A percentile compares a stretch with the other conserved stretches of the same genome.
Conservation (phyloP, 2,797 vertebrate species). For the Parauchenoglanis punctatus region DNA sequence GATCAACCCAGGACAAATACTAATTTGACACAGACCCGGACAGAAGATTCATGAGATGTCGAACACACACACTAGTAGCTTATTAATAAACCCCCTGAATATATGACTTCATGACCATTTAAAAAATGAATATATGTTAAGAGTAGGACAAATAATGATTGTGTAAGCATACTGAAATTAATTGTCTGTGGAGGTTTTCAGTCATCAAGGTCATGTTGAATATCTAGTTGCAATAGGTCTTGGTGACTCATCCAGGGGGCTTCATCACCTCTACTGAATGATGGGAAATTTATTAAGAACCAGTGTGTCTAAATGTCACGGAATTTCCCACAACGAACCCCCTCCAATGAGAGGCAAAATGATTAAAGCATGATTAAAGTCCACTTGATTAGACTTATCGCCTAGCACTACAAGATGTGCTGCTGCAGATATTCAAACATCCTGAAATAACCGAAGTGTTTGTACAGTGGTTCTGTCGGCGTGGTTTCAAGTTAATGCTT, state of each 20-base stretch:
- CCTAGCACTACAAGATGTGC: neutral
- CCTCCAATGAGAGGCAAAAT: neutral
- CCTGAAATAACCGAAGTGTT: neutral
- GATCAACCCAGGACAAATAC: neutral
- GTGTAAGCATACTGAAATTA: neutral
- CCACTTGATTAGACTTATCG: neutral
- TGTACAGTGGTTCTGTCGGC: neutral
- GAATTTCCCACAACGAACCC: constrained; percentile 16
- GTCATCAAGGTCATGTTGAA: constrained; percentile 16
- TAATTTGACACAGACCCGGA: neutral
- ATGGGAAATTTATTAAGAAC: constrained; percentile 25
- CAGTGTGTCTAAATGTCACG: constrained; percentile 11
- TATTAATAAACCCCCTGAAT: neutral
- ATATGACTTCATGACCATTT: constrained; percentile 5
- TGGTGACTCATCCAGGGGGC: constrained; percentile 22
- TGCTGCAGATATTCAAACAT: neutral
- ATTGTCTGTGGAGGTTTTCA: neutral
- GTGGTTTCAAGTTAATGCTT: constrained; percentile 19
- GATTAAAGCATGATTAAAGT: neutral
- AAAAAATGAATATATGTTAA: constrained; percentile 1
- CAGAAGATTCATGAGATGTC: neutral
- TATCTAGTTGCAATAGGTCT: neutral
- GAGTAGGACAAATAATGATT: constrained; percentile 1
- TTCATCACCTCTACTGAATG: constrained; percentile 11
- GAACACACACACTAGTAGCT: neutral